Evolutionary conservation across 2,113 vertebrate species (phyloP).

Genomic region (Osmerus eperlanus): DNA sequence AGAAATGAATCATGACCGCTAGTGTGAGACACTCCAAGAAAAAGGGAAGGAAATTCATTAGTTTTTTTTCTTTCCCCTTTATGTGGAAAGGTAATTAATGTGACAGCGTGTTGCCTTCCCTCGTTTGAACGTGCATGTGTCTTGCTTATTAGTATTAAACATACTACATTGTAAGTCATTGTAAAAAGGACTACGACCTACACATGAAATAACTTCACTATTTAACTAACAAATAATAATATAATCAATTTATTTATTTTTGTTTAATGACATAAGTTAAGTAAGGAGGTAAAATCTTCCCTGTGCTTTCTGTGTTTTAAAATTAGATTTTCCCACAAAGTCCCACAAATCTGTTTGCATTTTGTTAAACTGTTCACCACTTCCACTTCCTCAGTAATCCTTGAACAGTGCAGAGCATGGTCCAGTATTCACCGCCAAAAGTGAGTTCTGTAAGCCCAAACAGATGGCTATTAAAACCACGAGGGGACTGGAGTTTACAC

Average conservation of each 20-base stretch:
- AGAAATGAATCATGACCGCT: constrained; percentile 54
- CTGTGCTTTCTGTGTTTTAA: too few relatives aligned
- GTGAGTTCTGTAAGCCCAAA: constrained; percentile 38
- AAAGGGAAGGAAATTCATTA: constrained; percentile 54
- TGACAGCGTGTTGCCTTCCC: constrained; percentile 41
- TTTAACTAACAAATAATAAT: too few relatives aligned
- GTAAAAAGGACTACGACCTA: background rate
- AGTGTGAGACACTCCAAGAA: constrained; percentile 36
- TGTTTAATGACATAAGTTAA: too few relatives aligned
- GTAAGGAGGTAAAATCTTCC: too few relatives aligned
- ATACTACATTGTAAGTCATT: constrained; percentile 38
- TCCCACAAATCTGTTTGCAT: too few relatives aligned
- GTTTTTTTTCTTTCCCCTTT: constrained; percentile 34
- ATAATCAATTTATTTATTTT: too few relatives aligned
- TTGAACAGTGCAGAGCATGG: constrained; percentile 47
- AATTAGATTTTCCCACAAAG: too few relatives aligned
- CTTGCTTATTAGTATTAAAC: constrained; percentile 19
- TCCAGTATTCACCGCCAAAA: constrained; percentile 11
- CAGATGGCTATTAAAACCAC: constrained; percentile 55
- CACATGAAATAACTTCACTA: too few relatives aligned
- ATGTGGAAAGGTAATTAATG: constrained; percentile 58
- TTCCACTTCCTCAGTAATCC: constrained; percentile 46
- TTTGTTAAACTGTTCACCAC: constrained; percentile 16
- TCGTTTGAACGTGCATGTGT: background rate
- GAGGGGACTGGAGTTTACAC: constrained; percentile 37